Evolutionary conservation across 2,888 invertebrate genomes (phyloP).

Genomic region (Camponotus fellah): DNA sequence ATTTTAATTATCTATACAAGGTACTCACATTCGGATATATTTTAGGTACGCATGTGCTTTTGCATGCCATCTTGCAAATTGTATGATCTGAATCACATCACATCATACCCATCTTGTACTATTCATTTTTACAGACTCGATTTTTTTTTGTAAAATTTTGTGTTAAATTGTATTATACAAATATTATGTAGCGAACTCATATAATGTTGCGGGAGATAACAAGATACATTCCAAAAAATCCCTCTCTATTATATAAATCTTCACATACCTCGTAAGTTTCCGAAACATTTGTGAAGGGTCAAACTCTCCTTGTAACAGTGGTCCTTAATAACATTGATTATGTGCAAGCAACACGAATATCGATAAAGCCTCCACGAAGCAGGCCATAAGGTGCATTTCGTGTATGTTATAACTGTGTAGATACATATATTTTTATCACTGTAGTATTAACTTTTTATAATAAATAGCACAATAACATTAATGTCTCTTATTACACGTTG

Average conservation of each 20-base stretch:
- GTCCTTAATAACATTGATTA: slow-evolving; percentile 67
- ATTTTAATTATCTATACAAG: slow-evolving; percentile 56
- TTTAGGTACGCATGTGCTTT: slow-evolving; percentile 26
- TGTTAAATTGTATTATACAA: slow-evolving; percentile 70
- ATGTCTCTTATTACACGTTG: slow-evolving; percentile 77
- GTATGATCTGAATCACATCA: slow-evolving; percentile 62
- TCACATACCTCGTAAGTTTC: slow-evolving; percentile 18
- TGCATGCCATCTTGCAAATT: slow-evolving; percentile 37
- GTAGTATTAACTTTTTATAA: slow-evolving; percentile 78
- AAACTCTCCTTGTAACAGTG: slow-evolving; percentile 40
- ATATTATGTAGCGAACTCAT: slow-evolving; percentile 60
- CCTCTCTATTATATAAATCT: slow-evolving; percentile 37
- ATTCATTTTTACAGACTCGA: slow-evolving; percentile 64
- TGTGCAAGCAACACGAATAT: slow-evolving; percentile 74
- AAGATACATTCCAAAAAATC: slow-evolving; percentile 56
- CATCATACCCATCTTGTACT: slow-evolving; percentile 71
- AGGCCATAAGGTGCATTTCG: slow-evolving; percentile 74
- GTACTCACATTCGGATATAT: slow-evolving; percentile 40
- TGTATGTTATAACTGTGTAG: slow-evolving; percentile 70
- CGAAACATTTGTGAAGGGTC: slow-evolving; percentile 41
- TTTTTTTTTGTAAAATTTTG: slow-evolving; percentile 46
- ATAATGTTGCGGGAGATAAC: slow-evolving; percentile 26
- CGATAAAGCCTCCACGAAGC: slow-evolving; percentile 74
- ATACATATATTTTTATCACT: slow-evolving; percentile 76
- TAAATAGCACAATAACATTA: slow-evolving; percentile 83